These are phyloP conservation scores for Orcinus orca DNA, from an alignment of 2,113 vertebrate genomes.

Conservation along the genomic window DNA sequence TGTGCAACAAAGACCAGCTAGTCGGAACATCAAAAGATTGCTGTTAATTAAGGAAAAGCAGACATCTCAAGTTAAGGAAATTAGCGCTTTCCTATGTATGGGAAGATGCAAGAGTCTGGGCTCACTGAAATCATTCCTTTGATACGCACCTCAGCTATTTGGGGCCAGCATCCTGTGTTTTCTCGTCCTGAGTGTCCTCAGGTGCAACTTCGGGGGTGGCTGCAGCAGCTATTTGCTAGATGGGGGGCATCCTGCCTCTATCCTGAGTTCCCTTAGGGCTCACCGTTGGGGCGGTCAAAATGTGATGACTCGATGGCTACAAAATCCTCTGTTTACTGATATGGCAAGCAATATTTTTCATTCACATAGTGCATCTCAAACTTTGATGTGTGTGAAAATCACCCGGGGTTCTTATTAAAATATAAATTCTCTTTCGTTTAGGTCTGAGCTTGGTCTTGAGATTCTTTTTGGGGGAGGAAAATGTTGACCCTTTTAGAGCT, in stretches of 20 bases:
- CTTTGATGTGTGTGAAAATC: background rate
- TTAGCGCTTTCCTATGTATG: background rate
- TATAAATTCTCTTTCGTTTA: background rate
- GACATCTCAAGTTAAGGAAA: background rate
- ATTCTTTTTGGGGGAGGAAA: background rate
- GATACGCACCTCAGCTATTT: background rate
- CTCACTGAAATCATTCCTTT: background rate
- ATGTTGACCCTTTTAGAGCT: background rate
- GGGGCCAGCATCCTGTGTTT: background rate
- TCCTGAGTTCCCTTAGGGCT: background rate
- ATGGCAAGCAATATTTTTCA: background rate
- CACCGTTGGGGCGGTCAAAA: fast-evolving
- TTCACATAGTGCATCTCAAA: background rate
- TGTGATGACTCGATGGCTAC: background rate
- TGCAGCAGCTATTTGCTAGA: background rate
- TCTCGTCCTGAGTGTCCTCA: background rate
- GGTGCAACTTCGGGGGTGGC: background rate
- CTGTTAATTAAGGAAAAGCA: background rate
- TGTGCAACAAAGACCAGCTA: background rate
- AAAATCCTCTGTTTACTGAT: background rate
- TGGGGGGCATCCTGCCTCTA: background rate
- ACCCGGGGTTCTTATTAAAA: background rate
- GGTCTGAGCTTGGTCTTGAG: background rate
- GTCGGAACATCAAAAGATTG: background rate
- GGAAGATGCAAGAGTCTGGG: background rate